These are phyloP conservation scores for Eupleurogrammus muticus DNA, from an alignment of 2,797 vertebrate species.

Conservation along the genomic window DNA sequence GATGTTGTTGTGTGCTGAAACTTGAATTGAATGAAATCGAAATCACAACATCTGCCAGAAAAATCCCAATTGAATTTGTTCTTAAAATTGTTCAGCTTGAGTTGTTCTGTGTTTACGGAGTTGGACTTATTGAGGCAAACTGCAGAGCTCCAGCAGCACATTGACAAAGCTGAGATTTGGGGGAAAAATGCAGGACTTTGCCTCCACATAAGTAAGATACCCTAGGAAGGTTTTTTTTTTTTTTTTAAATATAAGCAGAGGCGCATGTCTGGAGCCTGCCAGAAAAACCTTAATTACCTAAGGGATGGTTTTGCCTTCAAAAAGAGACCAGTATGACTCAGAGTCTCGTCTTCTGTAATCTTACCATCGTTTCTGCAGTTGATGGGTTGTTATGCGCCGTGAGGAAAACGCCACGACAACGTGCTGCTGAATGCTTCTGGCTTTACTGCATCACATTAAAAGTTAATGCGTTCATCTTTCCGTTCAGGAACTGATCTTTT, in stretches of 20 bases:
- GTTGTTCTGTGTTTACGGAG: conserved; percentile 12
- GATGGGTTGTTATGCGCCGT: not conserved
- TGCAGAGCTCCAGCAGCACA: conserved; percentile 38
- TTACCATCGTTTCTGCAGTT: not conserved
- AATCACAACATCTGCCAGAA: no score
- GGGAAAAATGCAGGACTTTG: conserved; percentile 33
- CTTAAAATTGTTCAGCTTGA: no score
- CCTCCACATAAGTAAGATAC: conserved; percentile 31
- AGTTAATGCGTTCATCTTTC: conserved; percentile 24
- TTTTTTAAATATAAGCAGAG: conserved; percentile 31
- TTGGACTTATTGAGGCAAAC: conserved; percentile 37
- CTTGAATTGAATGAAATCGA: no score
- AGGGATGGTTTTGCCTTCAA: not conserved
- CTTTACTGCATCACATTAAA: conserved; percentile 38
- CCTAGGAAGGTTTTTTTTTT: conserved; percentile 36
- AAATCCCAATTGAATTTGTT: no score
- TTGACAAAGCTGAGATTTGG: conserved; percentile 53
- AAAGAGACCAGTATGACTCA: not conserved
- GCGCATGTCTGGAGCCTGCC: conserved; percentile 25
- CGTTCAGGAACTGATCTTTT: conserved; percentile 35
- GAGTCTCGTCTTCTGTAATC: not conserved
- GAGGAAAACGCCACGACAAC: not conserved
- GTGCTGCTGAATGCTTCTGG: conserved; percentile 17
- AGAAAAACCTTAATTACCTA: conserved; percentile 32
- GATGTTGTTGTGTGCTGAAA: no score